A percentile compares a stretch with the other conserved stretches of the same genome.
Conservation (phyloP, 2,797 vertebrate genomes). For the Naso thynnoides region DNA sequence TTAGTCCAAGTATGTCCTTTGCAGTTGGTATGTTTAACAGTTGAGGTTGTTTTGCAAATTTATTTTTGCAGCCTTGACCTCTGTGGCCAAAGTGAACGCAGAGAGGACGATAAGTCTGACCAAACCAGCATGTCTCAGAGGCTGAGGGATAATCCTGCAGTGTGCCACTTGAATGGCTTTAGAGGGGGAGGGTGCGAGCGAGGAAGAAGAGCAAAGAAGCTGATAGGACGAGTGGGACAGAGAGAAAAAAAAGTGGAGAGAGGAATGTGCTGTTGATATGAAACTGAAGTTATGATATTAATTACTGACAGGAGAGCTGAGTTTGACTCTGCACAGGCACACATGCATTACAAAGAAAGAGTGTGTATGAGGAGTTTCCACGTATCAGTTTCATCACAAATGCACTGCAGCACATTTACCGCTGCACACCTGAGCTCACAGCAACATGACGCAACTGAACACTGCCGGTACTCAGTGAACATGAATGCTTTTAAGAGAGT, state of each 20-base stretch:
- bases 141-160: constrained; percentile 85
- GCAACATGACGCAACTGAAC: not conserved
- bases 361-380: not conserved
- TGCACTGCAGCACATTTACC: not conserved
- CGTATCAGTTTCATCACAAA: constrained; percentile 1
- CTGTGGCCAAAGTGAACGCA: constrained; percentile 59
- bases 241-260: constrained; percentile 24
- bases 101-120: constrained; percentile 71
- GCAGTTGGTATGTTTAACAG: not conserved
- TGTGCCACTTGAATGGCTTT: constrained; percentile 85
- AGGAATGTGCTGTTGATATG: constrained; percentile 9
- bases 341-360: not conserved
- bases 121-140: constrained; percentile 76
- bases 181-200: constrained; percentile 68
- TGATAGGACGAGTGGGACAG: constrained; percentile 54
- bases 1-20: constrained; percentile 38
- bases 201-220: constrained; percentile 57
- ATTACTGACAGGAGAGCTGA: not conserved
- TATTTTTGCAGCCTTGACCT: constrained; percentile 62
- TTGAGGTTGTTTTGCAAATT: constrained; percentile 22
- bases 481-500: constrained; percentile 19
- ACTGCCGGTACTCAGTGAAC: not conserved
- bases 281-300: constrained; percentile 25
- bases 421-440: constrained; percentile 3
- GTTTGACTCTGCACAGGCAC: not conserved